Evolutionary conservation across 2,888 invertebrate species (phyloP).

Genomic region (Erannis defoliaria): DNA sequence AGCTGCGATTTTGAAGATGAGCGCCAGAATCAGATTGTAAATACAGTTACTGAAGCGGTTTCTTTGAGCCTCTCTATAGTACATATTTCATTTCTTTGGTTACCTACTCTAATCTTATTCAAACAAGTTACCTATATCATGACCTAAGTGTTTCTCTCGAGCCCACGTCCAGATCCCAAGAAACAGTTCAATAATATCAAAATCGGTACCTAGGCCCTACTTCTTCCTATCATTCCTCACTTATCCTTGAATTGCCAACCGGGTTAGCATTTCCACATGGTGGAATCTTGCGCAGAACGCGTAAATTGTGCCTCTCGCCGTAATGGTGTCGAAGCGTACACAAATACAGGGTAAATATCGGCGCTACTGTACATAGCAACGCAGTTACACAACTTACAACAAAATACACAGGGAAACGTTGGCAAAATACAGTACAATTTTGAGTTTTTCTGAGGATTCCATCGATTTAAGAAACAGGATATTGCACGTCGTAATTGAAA

Average conservation of each 20-base stretch:
- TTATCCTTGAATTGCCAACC: conserved; percentile 20
- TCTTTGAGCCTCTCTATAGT: too few relatives aligned
- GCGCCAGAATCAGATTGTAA: too few relatives aligned
- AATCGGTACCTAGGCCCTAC: conserved; percentile 11
- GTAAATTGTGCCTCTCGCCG: conserved; percentile 51
- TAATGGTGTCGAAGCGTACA: conserved; percentile 47
- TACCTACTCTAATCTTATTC: too few relatives aligned
- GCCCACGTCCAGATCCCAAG: conserved; percentile 4
- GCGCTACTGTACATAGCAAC: conserved; percentile 2
- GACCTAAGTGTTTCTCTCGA: too few relatives aligned
- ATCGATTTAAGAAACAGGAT: too few relatives aligned
- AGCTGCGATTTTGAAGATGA: too few relatives aligned
- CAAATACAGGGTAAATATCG: conserved; percentile 46
- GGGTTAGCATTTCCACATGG: conserved; percentile 38
- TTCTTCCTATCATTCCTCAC: conserved; percentile 18
- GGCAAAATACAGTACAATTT: too few relatives aligned
- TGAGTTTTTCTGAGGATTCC: too few relatives aligned
- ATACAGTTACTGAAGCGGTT: too few relatives aligned
- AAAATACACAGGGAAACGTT: not conserved
- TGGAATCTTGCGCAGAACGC: conserved; percentile 46
- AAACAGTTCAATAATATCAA: conserved; percentile 8
- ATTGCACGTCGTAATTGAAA: too few relatives aligned
- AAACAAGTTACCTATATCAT: too few relatives aligned
- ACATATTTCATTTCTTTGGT: too few relatives aligned
- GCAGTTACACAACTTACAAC: conserved; percentile 10